These are phyloP conservation scores for Zapus hudsonius DNA, from an alignment of 2,113 vertebrate species.

Conservation along the genomic window DNA sequence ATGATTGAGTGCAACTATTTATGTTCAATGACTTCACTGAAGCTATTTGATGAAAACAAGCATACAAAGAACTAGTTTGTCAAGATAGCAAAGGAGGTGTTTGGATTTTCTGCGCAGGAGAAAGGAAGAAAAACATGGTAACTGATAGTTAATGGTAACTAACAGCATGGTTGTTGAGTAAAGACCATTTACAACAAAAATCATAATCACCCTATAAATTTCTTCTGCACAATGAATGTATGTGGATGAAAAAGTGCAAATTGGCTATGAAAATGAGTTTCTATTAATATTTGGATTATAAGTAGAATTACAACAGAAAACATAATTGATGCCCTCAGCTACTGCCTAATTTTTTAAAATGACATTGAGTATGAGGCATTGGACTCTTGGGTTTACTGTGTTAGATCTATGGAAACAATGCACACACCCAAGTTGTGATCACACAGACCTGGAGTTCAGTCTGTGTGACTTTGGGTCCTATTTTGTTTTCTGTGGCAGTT, in stretches of 20 bases:
- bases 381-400: neutral
- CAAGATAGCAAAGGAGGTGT: neutral
- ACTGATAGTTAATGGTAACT: too few species aligned
- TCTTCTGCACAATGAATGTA: neutral
- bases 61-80: neutral
- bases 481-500: neutral
- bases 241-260: neutral
- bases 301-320: neutral
- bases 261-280: neutral
- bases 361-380: neutral
- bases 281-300: neutral
- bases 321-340: neutral
- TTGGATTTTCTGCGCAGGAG: constrained; percentile 8
- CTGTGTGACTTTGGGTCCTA: neutral
- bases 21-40: neutral
- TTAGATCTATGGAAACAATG: neutral
- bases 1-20: neutral
- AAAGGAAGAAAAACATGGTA: constrained; percentile 13
- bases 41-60: neutral
- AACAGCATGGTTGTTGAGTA: neutral
- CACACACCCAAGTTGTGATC: neutral
- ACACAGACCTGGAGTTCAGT: neutral
- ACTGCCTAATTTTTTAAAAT: neutral
- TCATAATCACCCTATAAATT: constrained; percentile 6
- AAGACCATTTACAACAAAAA: neutral